Evolutionary conservation across 2,797 vertebrate species (phyloP), one percentile per base, ranked within the genome.

Genomic region (Pipistrellus nathusii): DNA sequence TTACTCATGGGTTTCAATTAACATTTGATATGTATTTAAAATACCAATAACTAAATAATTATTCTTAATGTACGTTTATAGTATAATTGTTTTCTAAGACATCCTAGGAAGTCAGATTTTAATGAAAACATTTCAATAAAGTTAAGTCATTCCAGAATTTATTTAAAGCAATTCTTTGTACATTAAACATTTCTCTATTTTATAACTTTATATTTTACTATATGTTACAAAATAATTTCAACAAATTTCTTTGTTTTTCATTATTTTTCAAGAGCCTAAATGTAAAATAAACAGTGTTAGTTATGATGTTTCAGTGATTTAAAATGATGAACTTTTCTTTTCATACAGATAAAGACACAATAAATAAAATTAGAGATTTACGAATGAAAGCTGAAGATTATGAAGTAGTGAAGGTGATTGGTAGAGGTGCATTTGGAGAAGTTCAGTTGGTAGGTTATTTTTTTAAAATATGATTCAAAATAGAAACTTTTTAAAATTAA

Each of bases 361-460:
- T 99, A 98, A 99, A 99, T 98, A 99, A 99, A 98, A 99, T 99
- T 85, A 99, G 99, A 96, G 99, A 99, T 98, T 98, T 99, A 96
- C 99, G 99, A 55, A 99, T 99, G 99, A 99, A 99, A 98, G 99
- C 99, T n/a, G 99, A 99, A 97, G 99, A 99, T 98, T 99, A 99
- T 98, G 99, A 99, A 97, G 99, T 99, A 94, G 99, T 99, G 96
- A 99, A 99, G 97, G 99, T 99, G 97, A 99, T 99, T 32, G 99
- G 99, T 84, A 99, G 99, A 98, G 99, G 99, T 94, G 99, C 99
- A 8, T 99, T 99, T 98, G 99, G 99, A 97, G 99, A 99, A 98
- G 99, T 99, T 95, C 99, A 99, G 78, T 96, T 99, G 99, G 99
- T 99, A 98, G 98, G 99, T 97, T 96, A 30, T 62, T 38, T 84